Percentiles rank a stretch among this genome's conserved stretches.
Evolutionary conservation across 2,888 invertebrate species (phyloP).

Genomic region (Ichneumoninae sp.): DNA sequence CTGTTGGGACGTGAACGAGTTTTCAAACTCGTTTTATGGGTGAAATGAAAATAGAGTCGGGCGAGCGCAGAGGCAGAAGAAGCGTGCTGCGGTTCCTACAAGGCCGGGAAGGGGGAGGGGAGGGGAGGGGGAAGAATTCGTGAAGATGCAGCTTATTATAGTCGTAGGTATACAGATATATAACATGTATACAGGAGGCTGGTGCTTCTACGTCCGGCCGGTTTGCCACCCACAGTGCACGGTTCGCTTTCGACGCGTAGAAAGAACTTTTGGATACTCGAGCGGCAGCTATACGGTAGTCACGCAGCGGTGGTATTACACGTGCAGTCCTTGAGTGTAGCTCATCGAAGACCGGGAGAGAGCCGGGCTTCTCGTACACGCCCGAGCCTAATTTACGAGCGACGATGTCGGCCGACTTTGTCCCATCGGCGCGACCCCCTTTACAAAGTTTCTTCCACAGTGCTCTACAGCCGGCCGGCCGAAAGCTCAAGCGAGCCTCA

Average conservation of each 20-base stretch:
- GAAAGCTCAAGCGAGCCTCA: neutral
- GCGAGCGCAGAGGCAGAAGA: slow-evolving; percentile 3
- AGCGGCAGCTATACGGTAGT: slow-evolving; percentile 1
- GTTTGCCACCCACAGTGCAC: slow-evolving; percentile 47
- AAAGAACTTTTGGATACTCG: slow-evolving; percentile 31
- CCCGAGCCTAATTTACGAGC: slow-evolving; percentile 53
- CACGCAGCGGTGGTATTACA: slow-evolving; percentile 3
- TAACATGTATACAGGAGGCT: slow-evolving; percentile 21
- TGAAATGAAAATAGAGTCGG: slow-evolving; percentile 41
- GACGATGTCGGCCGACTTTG: slow-evolving; percentile 41
- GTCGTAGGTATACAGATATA: slow-evolving; percentile 29
- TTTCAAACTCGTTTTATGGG: slow-evolving; percentile 21
- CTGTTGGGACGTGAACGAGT: neutral
- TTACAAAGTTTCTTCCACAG: slow-evolving; percentile 28
- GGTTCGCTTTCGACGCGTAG: slow-evolving; percentile 30
- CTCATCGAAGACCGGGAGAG: slow-evolving; percentile 3
- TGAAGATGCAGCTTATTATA: slow-evolving; percentile 32
- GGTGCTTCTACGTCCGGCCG: slow-evolving; percentile 6
- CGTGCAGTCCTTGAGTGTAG: neutral
- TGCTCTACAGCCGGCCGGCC: neutral
- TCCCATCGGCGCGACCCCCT: slow-evolving; percentile 13
- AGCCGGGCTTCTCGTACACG: slow-evolving; percentile 10
- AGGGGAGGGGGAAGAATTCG: neutral
- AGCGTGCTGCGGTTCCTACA: neutral
- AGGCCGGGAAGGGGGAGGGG: neutral